These are phyloP conservation scores for Schizopygopsis malacanthus DNA, from an alignment of 2,797 vertebrate genomes.

Conservation along the genomic window DNA sequence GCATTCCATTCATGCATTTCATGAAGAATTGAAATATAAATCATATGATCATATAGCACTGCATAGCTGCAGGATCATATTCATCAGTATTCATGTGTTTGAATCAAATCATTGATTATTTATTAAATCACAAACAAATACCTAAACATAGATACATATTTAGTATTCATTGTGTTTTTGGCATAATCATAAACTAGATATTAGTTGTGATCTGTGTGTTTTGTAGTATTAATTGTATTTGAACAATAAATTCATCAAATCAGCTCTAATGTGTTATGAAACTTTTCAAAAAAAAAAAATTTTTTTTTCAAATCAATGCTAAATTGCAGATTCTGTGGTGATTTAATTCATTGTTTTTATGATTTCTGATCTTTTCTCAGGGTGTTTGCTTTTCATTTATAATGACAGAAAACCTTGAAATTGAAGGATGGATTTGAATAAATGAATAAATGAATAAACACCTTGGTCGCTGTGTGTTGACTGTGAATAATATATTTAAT, in stretches of 20 bases:
- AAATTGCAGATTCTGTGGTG: background rate
- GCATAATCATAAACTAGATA: background rate
- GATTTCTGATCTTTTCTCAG: background rate
- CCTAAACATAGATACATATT: background rate
- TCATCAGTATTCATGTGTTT: background rate
- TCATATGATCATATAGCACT: background rate
- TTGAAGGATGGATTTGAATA: background rate
- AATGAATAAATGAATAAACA: background rate
- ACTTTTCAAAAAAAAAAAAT: background rate
- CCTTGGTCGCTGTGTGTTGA: background rate
- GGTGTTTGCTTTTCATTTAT: background rate
- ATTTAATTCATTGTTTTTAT: background rate
- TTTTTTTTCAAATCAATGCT: background rate
- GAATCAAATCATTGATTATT: background rate
- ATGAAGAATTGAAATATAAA: constrained; percentile 17
- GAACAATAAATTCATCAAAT: background rate
- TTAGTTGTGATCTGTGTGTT: background rate
- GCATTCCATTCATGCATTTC: background rate
- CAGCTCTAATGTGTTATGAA: background rate
- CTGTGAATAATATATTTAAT: background rate
- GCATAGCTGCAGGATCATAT: background rate
- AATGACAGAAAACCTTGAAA: background rate
- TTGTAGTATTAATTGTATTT: background rate
- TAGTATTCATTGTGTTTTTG: background rate
- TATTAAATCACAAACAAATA: background rate